phyloP scores from a whole-genome alignment of 2,888 invertebrate species.

The Drosophila emarginata region DNA sequence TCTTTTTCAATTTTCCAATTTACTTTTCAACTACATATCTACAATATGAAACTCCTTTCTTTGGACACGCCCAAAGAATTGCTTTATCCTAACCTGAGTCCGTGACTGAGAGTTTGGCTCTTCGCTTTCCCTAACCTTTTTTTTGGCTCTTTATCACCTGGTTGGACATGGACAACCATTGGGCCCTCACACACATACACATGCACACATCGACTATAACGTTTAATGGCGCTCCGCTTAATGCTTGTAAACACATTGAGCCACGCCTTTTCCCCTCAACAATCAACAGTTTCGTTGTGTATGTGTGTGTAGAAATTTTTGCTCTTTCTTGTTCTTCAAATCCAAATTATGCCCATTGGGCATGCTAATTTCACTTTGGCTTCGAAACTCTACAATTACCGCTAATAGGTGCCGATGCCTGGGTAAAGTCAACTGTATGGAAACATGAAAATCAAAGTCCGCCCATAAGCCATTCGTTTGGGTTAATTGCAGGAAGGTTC shows the following conservation, averaged over 20 bases:
- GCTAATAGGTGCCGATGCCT: conserved; percentile 64
- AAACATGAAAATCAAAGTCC: not conserved
- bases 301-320: conserved; percentile 23
- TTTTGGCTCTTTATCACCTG: conserved; percentile 71
- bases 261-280: conserved; percentile 32
- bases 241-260: conserved; percentile 72
- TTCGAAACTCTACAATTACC: conserved; percentile 70
- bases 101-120: not conserved
- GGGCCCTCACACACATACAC: conserved; percentile 49
- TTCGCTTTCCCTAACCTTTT: not conserved
- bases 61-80: not conserved
- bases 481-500: conserved; percentile 56
- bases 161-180: conserved; percentile 50
- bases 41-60: not conserved
- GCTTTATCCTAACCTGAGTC: not conserved
- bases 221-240: conserved; percentile 71
- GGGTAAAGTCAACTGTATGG: conserved; percentile 54
- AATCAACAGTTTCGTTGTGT: conserved; percentile 1
- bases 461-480: conserved; percentile 55
- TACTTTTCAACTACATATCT: too few species aligned
- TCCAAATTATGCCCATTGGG: conserved; percentile 68
- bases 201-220: conserved; percentile 57
- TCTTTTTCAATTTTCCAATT: not conserved
- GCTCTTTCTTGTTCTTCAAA: conserved; percentile 32
- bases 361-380: conserved; percentile 72